Base-by-base conservation (phyloP, 2,888 invertebrate species). In the Malthinus seriepunctatus region DNA sequence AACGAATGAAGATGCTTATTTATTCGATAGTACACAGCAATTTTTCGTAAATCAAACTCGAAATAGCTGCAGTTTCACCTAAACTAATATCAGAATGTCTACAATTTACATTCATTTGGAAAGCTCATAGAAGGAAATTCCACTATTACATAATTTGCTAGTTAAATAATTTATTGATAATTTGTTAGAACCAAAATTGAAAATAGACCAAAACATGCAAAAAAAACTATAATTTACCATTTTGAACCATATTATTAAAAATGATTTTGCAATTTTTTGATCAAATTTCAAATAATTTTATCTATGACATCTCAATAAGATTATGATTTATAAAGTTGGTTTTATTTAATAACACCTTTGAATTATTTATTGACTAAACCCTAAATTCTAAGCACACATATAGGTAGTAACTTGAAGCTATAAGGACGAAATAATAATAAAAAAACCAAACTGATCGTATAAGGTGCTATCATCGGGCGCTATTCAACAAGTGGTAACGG, bases 401-500 rank as follows among this genome's bases (percentile, higher is more conserved):
- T 23, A 23, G 23, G 23, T 23, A 23, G 23, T 23, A 15, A n/a
- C 39, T 42, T 9, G 15, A 42, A 15, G 39, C n/a, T n/a, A n/a
- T n/a, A 5, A 23, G 23, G 23, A 23, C 23, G 23, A 23, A 23
- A 23, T 23, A n/a, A 23, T 23, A 3, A 23, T 23, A 42, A 42
- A 42, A 42, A 42, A 42, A 42, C n/a, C 23, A 12, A 42, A 42
- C 23, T 42, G 39, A 42, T 42, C 39, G 23, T 15, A 42, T 42
- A 60, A 60, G 56, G 60, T 60, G 59, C 59, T 59, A 59, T 51
- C 50, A 45, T 3, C 39, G 45, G 59, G 54, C 44, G 51, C 51
- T 56, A 60, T 60, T 48, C 51, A 55, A 60, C 60, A 58, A 62
- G 60, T 59, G 66, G 63, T 56, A 63, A 62, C 74, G 76, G 74